These are phyloP conservation scores for Aphidius gifuensis DNA, from an alignment of 1,140 invertebrate genomes.

Conservation along the genomic window DNA sequence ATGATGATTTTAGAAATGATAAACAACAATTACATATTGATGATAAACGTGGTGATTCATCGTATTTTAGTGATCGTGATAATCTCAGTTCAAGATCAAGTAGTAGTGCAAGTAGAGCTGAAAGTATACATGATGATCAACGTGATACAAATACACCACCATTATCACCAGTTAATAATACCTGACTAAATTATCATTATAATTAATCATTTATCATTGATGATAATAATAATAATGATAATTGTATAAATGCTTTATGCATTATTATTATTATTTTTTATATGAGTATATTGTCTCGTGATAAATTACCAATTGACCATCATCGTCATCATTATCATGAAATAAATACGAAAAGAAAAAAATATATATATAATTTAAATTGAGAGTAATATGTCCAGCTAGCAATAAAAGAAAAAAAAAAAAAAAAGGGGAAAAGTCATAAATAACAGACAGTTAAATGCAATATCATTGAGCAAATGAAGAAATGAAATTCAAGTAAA, in stretches of 20 bases:
- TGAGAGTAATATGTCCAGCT: too few species aligned
- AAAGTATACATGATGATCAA: slow-evolving; percentile 51
- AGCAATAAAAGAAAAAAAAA: too few species aligned
- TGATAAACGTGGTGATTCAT: slow-evolving; percentile 56
- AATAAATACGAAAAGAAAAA: too few species aligned
- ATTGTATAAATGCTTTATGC: not conserved
- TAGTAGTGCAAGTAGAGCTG: slow-evolving; percentile 52
- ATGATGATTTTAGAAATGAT: slow-evolving; percentile 47
- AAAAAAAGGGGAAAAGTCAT: too few species aligned
- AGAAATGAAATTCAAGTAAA: not conserved
- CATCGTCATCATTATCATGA: too few species aligned
- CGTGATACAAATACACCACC: slow-evolving; percentile 45
- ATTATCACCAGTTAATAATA: slow-evolving; percentile 49
- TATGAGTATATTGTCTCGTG: too few species aligned
- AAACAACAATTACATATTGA: slow-evolving; percentile 50
- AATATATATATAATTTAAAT: too few species aligned
- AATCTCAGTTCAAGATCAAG: slow-evolving; percentile 59
- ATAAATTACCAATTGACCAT: too few species aligned
- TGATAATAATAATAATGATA: too few species aligned
- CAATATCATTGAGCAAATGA: not conserved
- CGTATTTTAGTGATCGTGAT: slow-evolving; percentile 59
- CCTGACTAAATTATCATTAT: slow-evolving; percentile 42
- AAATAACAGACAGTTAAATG: too few species aligned
- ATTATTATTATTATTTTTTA: too few species aligned
- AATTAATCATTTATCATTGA: not conserved